A percentile compares a stretch with the other conserved stretches of the same genome.
Conservation (phyloP, 2,797 vertebrate species). For the Acrocephalus scirpaceus region DNA sequence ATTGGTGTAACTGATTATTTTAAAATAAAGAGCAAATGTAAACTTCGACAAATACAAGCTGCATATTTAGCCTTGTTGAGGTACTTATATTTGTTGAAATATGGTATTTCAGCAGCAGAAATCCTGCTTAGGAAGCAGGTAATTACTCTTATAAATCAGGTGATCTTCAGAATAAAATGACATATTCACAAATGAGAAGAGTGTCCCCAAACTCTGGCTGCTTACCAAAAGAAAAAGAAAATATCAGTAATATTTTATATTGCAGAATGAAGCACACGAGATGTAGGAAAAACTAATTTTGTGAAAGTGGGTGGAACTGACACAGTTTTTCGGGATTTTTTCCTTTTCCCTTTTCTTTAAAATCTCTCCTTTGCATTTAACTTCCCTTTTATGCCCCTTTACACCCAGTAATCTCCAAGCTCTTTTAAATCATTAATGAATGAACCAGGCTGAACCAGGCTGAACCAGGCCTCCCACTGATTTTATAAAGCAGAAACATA, state of each 20-base stretch:
- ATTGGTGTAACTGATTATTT: not conserved
- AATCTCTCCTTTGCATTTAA: not conserved
- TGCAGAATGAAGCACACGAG: not conserved
- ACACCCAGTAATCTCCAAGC: not conserved
- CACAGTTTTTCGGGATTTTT: not conserved
- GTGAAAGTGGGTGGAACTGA: not conserved
- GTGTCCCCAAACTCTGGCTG: not conserved
- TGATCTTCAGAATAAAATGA: not conserved
- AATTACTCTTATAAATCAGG: constrained; percentile 22
- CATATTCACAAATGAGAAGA: not conserved
- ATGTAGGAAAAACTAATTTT: not conserved
- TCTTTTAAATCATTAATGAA: constrained; percentile 56
- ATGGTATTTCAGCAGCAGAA: constrained; percentile 5
- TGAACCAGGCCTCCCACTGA: constrained; percentile 14
- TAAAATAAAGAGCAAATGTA: not conserved
- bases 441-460: constrained; percentile 8
- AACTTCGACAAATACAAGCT: not conserved
- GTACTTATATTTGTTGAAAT: not conserved
- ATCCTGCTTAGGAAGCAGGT: not conserved
- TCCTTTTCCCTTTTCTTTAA: not conserved
- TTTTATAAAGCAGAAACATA: constrained; percentile 30
- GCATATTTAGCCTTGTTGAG: not conserved
- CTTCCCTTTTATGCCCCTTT: not conserved
- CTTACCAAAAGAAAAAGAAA: not conserved
- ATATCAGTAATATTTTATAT: not conserved